These are phyloP conservation scores for Pteria penguin DNA, from an alignment of 2,888 invertebrate genomes.

Conservation along the genomic window DNA sequence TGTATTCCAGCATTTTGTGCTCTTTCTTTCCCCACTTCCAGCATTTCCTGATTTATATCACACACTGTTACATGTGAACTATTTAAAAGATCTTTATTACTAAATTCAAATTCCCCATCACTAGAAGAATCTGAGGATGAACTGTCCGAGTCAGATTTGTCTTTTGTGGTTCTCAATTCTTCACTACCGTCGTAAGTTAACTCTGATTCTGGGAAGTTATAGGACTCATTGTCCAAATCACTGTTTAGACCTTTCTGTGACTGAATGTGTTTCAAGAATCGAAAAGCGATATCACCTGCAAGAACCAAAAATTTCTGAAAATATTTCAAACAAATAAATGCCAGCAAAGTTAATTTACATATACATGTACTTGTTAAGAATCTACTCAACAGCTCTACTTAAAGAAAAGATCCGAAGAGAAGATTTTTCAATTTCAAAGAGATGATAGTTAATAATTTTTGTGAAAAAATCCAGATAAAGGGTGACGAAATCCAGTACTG, in stretches of 20 bases:
- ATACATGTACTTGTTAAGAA: too few species aligned
- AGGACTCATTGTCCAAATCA: conserved; percentile 50
- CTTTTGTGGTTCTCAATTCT: not conserved
- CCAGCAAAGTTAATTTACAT: not conserved
- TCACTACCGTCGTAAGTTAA: not conserved
- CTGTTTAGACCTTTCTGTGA: conserved; percentile 21
- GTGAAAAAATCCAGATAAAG: too few species aligned
- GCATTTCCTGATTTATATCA: conserved; percentile 96
- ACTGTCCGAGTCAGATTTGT: not conserved
- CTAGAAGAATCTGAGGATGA: conserved; percentile 40
- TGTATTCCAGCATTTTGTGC: conserved; percentile 84
- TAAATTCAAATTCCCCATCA: conserved; percentile 25
- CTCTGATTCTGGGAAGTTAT: conserved; percentile 34
- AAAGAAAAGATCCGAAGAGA: too few species aligned
- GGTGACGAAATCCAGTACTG: too few species aligned
- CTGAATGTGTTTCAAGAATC: conserved; percentile 83
- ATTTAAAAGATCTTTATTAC: conserved; percentile 33
- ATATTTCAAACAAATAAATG: conserved; percentile 2
- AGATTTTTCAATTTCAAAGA: too few species aligned
- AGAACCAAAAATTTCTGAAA: too few species aligned
- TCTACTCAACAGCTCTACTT: too few species aligned
- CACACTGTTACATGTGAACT: conserved; percentile 81
- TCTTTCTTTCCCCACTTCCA: conserved; percentile 91
- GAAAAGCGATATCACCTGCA: conserved; percentile 94
- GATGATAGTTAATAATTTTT: too few species aligned